Evolutionary conservation across 2,113 vertebrate genomes (phyloP), one percentile per base, ranked within the genome.

Genomic region (Pituophis catenifer): DNA sequence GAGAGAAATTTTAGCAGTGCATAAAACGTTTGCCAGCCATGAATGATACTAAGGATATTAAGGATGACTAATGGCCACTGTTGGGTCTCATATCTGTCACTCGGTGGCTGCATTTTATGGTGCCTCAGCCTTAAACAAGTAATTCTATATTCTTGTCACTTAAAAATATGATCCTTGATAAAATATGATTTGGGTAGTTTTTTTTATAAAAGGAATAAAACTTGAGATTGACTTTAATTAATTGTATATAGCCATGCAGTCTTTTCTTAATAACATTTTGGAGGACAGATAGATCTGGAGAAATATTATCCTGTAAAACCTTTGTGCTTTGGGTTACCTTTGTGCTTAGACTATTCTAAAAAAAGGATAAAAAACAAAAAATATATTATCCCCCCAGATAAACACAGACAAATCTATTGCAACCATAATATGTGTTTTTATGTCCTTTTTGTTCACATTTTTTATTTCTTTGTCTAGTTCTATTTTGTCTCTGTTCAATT

Each of bases 1-100:
- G 58, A 94, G 93, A 93, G 95, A 19, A 21, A 91, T 17, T 3
- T 93, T 95, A 86, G 90, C 90, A 24, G 65, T 95, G 95, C 91
- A 86, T 95, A 96, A 97, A 96, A 94, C 26, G 58, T 88, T 95
- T 95, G 95, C 91, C 93, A 95, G 92, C 92, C 92, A 94, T 95
- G 96, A 96, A 96, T 89, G 92, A 90, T 91, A 86, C 23, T 89
- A 92, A 90, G 89, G 94, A 95, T 96, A 93, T 93, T 96, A 95
- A 94, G 89, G 48, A 92, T 92, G 92, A 88, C 55, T 95, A 95
- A 95, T 81, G 89, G 94, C 91, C 75, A 89, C 92, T 86, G 62
- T 92, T 95, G 86, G 29, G 54, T 26, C 91, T 92, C 9, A 48
- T 89, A 87, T 57, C 65, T 58, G 89, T 85, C 0, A 2, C 90